Conservation (phyloP, 1,140 invertebrate species). For the Brachionus koreanus region DNA sequence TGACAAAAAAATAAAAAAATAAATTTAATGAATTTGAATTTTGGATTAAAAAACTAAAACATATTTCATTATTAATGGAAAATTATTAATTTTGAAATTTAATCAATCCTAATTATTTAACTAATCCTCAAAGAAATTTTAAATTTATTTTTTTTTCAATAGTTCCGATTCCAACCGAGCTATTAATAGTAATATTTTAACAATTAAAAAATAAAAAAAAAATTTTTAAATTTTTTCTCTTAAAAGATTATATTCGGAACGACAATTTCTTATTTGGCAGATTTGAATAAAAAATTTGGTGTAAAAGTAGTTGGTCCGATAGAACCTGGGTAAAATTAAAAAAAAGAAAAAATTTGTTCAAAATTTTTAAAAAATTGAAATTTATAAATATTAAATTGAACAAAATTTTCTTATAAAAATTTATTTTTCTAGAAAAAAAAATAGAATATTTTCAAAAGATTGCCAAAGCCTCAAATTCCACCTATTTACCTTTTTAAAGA, state of each 20-base stretch:
- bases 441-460: not conserved
- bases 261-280: not conserved
- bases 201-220: not conserved
- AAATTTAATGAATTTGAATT: no score
- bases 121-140: no score
- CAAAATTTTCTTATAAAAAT: no score
- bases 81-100: no score
- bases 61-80: no score
- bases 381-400: not conserved
- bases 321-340: not conserved
- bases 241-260: slow-evolving; percentile 47
- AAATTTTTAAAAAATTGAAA: no score
- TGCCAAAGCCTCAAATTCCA: not conserved
- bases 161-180: slow-evolving; percentile 55
- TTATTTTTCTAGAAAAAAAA: not conserved
- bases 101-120: no score
- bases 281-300: not conserved
- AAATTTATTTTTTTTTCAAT: not conserved
- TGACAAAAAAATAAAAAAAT: no score
- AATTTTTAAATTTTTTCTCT: not conserved
- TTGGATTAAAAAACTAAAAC: no score
- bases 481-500: not conserved
- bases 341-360: no score
- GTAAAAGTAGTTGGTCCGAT: not conserved
- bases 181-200: slow-evolving; percentile 50